Percentiles rank a stretch among this genome's conserved stretches.
Conservation (phyloP, 2,797 vertebrate genomes). For the Scarus forsteni region DNA sequence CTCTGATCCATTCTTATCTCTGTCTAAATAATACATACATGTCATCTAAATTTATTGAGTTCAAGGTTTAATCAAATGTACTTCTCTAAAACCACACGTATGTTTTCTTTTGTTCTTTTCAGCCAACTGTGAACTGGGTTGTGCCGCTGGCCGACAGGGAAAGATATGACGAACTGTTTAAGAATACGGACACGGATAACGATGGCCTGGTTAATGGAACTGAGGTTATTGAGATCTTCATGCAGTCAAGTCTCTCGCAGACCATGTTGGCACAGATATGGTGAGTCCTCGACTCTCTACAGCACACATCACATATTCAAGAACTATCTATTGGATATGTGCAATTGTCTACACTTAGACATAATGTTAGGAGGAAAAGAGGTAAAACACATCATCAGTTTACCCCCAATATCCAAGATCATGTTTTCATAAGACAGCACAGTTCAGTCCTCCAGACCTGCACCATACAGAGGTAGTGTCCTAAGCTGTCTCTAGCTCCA, state of each 20-base stretch:
- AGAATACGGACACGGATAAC: conserved; percentile 91
- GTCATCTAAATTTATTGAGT: neutral
- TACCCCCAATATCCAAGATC: neutral
- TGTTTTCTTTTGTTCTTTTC: conserved; percentile 7
- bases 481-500: conserved; percentile 6
- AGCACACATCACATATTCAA: neutral
- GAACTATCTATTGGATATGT: neutral
- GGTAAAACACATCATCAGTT: neutral
- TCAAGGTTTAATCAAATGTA: neutral
- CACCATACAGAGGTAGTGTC: no score
- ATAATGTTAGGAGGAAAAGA: no score
- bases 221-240: conserved; percentile 98
- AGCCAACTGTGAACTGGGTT: conserved; percentile 89
- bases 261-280: conserved; percentile 95
- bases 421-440: neutral
- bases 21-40: neutral
- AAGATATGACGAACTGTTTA: conserved; percentile 93
- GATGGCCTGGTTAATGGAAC: conserved; percentile 92
- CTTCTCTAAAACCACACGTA: neutral
- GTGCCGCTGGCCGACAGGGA: conserved; percentile 91
- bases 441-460: neutral
- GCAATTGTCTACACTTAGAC: neutral
- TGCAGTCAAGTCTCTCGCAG: conserved; percentile 95
- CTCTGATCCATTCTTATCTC: neutral
- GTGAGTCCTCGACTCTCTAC: conserved; percentile 77